Base-by-base conservation (phyloP, 1,140 invertebrate genomes). In the Littorina saxatilis region DNA sequence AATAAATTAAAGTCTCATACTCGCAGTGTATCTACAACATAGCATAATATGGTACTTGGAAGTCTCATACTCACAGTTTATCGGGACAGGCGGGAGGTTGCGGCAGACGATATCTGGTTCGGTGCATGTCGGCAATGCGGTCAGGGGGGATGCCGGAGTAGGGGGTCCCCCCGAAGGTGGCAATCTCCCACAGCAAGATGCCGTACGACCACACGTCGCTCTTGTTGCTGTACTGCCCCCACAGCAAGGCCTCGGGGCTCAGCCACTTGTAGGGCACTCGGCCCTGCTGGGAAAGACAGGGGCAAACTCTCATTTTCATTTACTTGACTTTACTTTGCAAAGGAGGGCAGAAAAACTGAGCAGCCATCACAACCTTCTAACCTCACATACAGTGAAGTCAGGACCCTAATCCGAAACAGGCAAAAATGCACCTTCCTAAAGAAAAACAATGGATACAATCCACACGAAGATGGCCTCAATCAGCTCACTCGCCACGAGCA, bases 141-240 rank as follows among this genome's bases (percentile, higher is more conserved):
- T 84, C 82, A 40, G 80, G 37, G 61, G 83, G 83, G 1, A 86
- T 81, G 35, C 83, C 83, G 17, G 86, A 80, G 70, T 86, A 87
- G 1, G 86, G 86, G 2, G 83, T 82, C 5, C 82, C 83, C 29
- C 92, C 87, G 0, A 88, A 74, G 0, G 88, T 88, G 50, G 82
- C 85, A 40, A 90, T 84, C 76, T 90, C 89, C 88, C 87, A 90
- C 27, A 90, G 63, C 5, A 88, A 47, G 52, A 92, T 88, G 63
- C 88, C 85, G 78, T 84, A 90, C 5, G 73, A 92, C 90, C 90
- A 91, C 23, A 89, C 85, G 79, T 91, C 88, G 32, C 87, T 90
- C 73, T 89, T 85, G 43, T 63, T 85, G 80, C 86, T 88, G 73
- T 86, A 88, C 79, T 86, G 84, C 4, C 84, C 81, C 83, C 82